A percentile compares a stretch with the other conserved stretches of the same genome.
These are phyloP conservation scores for Lamellibrachia satsuma DNA, from an alignment of 2,888 invertebrate species.

Conservation along the genomic window DNA sequence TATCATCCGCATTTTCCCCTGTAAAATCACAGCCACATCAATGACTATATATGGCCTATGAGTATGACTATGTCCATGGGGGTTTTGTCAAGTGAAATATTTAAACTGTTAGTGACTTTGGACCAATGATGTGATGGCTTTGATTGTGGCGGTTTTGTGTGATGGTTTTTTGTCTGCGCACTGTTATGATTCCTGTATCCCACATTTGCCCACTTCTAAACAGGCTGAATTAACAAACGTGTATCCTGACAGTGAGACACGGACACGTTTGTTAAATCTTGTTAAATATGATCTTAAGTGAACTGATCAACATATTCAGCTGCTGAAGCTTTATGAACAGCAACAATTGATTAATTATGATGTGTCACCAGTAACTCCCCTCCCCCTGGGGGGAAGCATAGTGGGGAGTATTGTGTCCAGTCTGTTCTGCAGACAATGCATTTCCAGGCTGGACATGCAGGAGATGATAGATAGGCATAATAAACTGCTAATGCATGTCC, in stretches of 20 bases:
- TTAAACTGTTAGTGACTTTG: neutral
- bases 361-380: neutral
- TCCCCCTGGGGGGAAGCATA: too few species aligned
- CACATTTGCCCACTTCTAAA: neutral
- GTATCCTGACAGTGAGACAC: neutral
- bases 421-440: neutral
- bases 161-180: neutral
- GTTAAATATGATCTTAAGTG: neutral
- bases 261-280: neutral
- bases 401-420: neutral
- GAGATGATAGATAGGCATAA: neutral
- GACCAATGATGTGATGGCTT: neutral
- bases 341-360: neutral
- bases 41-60: too few species aligned
- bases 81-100: too few species aligned
- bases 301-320: neutral
- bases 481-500: neutral
- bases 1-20: too few species aligned
- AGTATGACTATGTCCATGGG: too few species aligned
- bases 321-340: neutral
- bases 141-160: neutral
- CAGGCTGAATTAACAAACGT: neutral
- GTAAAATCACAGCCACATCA: too few species aligned
- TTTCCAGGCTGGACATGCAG: neutral
- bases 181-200: neutral